These are phyloP conservation scores for Antechinus flavipes DNA, from an alignment of 2,113 vertebrate genomes.

Conservation along the genomic window DNA sequence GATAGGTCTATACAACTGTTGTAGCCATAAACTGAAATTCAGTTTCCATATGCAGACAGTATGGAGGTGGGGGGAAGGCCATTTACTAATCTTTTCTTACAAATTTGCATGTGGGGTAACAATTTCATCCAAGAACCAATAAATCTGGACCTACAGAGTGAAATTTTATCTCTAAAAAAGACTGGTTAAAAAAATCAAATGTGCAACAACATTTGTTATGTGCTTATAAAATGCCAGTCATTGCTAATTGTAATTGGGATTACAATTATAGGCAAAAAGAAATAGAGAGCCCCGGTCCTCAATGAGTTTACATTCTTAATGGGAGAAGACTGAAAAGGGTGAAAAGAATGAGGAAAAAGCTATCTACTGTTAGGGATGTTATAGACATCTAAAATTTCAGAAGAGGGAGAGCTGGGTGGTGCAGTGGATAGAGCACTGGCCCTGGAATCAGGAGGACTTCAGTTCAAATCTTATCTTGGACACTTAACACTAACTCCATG, in stretches of 20 bases:
- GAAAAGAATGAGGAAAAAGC: not conserved
- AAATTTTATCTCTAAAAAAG: not conserved
- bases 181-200: constrained; percentile 9
- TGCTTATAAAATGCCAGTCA: not conserved
- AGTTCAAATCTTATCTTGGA: no score
- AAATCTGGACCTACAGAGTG: not conserved
- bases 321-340: not conserved
- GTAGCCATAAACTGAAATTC: rapidly evolving
- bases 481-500: no score
- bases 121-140: not conserved
- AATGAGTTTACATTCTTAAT: not conserved
- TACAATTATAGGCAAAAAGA: not conserved
- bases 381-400: not conserved
- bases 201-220: not conserved
- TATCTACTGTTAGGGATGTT: not conserved
- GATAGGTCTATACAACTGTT: not conserved
- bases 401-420: not conserved
- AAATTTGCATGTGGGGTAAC: not conserved
- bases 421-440: no score
- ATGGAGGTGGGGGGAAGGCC: not conserved
- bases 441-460: no score
- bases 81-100: not conserved
- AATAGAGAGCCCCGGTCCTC: not conserved
- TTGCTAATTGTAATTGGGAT: not conserved
- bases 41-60: not conserved